A percentile compares a stretch with the other conserved stretches of the same genome.
phyloP scores from a whole-genome alignment of 1,140 invertebrate genomes.

The Cotesia glomerata region DNA sequence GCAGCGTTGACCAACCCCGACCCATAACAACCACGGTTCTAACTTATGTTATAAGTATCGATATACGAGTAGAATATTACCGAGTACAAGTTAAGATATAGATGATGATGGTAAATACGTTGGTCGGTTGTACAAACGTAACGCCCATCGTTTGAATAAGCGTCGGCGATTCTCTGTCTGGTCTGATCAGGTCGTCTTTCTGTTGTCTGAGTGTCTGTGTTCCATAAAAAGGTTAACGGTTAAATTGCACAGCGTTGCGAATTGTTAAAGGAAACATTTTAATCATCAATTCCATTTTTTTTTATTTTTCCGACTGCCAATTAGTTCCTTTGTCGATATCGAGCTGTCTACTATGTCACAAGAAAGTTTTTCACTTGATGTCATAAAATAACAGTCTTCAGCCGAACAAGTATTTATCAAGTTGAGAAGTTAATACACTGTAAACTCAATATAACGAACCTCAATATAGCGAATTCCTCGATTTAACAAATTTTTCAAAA shows the following conservation, averaged over 20 bases:
- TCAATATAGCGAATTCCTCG: too few relatives aligned
- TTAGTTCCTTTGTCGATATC: too few relatives aligned
- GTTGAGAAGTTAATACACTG: too few relatives aligned
- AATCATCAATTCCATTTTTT: background rate
- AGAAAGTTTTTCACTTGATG: too few relatives aligned
- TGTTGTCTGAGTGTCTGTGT: background rate
- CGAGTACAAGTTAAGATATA: too few relatives aligned
- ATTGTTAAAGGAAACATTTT: background rate
- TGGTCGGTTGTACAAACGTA: slow-evolving; percentile 6
- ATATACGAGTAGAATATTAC: background rate
- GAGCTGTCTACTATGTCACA: too few relatives aligned
- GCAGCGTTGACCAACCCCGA: slow-evolving; percentile 6
- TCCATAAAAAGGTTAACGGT: background rate
- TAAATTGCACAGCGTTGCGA: background rate
- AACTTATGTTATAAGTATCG: too few relatives aligned
- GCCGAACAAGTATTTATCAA: too few relatives aligned
- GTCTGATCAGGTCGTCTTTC: background rate
- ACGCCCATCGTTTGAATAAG: slow-evolving; percentile 13
- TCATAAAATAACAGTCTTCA: too few relatives aligned
- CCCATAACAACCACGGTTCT: background rate
- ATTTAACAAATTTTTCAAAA: too few relatives aligned
- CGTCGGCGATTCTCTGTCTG: slow-evolving; percentile 7
- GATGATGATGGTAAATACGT: background rate
- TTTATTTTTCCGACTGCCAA: background rate
- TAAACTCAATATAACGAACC: too few relatives aligned